Evolutionary conservation across 2,797 vertebrate genomes (phyloP).

Genomic region (Aulostomus chinensis): DNA sequence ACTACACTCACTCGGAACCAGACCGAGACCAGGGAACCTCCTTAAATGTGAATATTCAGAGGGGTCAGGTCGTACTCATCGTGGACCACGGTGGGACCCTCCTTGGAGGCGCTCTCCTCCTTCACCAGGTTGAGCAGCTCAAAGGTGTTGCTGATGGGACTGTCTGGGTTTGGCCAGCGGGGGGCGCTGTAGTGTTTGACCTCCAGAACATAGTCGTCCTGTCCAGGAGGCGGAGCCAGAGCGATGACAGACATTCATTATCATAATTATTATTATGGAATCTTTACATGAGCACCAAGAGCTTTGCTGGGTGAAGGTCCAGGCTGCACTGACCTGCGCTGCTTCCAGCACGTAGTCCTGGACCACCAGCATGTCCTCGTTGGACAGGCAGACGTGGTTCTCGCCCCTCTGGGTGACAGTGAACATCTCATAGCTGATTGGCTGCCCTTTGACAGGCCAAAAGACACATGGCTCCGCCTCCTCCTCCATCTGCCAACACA

Average conservation of each 20-base stretch:
- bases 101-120: slow-evolving; percentile 80
- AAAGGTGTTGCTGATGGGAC: slow-evolving; percentile 92
- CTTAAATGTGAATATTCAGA: too few relatives aligned
- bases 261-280: too few relatives aligned
- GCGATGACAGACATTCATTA: too few relatives aligned
- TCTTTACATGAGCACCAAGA: too few relatives aligned
- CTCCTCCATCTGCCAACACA: slow-evolving; percentile 79
- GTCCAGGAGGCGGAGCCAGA: slow-evolving; percentile 14
- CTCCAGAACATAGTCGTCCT: slow-evolving; percentile 96
- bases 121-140: slow-evolving; percentile 89
- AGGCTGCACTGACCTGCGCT: slow-evolving; percentile 84
- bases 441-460: slow-evolving; percentile 90
- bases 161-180: slow-evolving; percentile 95
- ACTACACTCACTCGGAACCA: background rate
- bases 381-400: slow-evolving; percentile 87
- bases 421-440: slow-evolving; percentile 89
- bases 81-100: slow-evolving; percentile 88
- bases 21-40: background rate
- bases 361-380: slow-evolving; percentile 90
- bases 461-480: slow-evolving; percentile 75
- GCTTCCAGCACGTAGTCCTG: slow-evolving; percentile 92
- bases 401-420: slow-evolving; percentile 88
- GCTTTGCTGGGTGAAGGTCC: too few relatives aligned
- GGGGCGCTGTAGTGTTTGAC: slow-evolving; percentile 90
- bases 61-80: slow-evolving; percentile 87